Conservation (phyloP, 2,888 invertebrate species). For the Drosophila pegasa region DNA sequence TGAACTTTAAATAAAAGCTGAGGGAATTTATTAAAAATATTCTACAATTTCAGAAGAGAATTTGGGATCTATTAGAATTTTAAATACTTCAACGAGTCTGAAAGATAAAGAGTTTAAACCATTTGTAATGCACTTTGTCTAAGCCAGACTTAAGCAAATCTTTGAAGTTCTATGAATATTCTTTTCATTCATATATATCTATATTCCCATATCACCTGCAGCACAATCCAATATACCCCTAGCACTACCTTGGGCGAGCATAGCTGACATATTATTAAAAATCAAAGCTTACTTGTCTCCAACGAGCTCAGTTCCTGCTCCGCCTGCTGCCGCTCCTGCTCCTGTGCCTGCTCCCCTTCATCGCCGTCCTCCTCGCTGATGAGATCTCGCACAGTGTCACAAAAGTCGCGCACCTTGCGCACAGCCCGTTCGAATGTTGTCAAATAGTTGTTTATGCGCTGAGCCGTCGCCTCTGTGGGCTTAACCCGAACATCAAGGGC, state of each 20-base stretch:
- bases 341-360: constrained; percentile 3
- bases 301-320: not conserved
- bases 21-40: too few relatives aligned
- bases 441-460: constrained; percentile 53
- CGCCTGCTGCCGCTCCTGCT: not conserved
- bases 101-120: too few relatives aligned
- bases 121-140: too few relatives aligned
- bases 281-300: constrained; percentile 9
- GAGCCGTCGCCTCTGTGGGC: constrained; percentile 17
- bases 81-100: too few relatives aligned
- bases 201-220: too few relatives aligned
- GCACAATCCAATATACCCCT: not conserved
- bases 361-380: constrained; percentile 48
- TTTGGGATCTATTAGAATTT: too few relatives aligned
- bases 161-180: too few relatives aligned
- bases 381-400: constrained; percentile 65
- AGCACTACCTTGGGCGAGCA: not conserved
- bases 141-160: too few relatives aligned
- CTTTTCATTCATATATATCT: too few relatives aligned
- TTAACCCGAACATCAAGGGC: constrained; percentile 16
- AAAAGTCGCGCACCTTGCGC: constrained; percentile 68
- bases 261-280: not conserved
- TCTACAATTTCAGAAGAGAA: too few relatives aligned
- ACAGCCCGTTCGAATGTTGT: constrained; percentile 63
- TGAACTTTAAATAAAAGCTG: too few relatives aligned